Evolutionary conservation across 2,888 invertebrate species (phyloP).

Genomic region (Pycnomerus fuliginosus): DNA sequence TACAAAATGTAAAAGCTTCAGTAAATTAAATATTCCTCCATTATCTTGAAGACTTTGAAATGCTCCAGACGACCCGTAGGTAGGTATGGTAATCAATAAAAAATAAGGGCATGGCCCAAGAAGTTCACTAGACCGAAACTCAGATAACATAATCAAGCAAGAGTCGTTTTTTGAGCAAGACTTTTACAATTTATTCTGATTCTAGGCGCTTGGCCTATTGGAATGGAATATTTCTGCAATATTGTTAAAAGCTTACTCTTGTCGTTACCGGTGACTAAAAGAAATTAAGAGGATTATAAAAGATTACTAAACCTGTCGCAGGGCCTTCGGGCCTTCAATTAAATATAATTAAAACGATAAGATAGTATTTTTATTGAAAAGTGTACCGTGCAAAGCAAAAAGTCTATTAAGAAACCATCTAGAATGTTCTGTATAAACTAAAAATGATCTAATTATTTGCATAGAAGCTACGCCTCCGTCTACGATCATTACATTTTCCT

Average conservation of each 20-base stretch:
- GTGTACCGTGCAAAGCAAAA: no score
- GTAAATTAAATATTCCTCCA: constrained; percentile 4
- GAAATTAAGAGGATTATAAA: no score
- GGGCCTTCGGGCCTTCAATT: background rate
- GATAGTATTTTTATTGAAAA: constrained; percentile 6
- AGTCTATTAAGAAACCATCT: no score
- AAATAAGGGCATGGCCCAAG: constrained; percentile 14
- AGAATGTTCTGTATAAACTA: no score
- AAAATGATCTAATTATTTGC: no score
- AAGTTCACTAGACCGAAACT: constrained; percentile 20
- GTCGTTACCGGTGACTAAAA: constrained; percentile 4
- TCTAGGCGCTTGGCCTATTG: no score
- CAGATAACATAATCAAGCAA: constrained; percentile 24
- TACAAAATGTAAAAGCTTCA: constrained; percentile 1
- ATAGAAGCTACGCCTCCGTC: no score
- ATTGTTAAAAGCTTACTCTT: constrained; percentile 2
- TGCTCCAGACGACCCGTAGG: constrained; percentile 7
- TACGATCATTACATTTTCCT: constrained; percentile 40
- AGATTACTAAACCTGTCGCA: constrained; percentile 5
- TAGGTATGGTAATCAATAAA: constrained; percentile 19
- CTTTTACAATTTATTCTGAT: no score
- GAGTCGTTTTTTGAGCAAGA: no score
- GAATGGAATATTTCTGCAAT: constrained; percentile 8
- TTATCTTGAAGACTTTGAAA: constrained; percentile 4
- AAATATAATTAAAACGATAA: constrained; percentile 11